These are phyloP conservation scores for Sussaba pulchella DNA, from an alignment of 2,888 invertebrate genomes.

Conservation along the genomic window DNA sequence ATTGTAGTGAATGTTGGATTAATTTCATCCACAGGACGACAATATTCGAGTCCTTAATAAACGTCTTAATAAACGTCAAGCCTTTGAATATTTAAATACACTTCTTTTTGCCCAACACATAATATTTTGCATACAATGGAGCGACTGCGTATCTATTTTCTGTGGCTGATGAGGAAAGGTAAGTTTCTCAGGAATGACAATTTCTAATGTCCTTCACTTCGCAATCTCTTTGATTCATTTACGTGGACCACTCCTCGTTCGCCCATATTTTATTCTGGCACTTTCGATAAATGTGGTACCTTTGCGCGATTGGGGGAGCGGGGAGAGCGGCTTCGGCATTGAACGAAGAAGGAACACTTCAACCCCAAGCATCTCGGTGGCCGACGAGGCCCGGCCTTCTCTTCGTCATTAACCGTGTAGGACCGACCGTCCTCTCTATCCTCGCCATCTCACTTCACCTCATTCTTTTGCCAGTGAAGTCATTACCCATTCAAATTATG, in stretches of 20 bases:
- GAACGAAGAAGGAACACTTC: conserved; percentile 56
- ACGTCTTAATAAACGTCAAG: too few relatives aligned
- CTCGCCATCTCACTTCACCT: conserved; percentile 23
- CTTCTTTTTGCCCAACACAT: too few relatives aligned
- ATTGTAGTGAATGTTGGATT: too few relatives aligned
- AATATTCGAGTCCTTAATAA: too few relatives aligned
- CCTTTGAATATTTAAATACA: too few relatives aligned
- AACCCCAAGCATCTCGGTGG: conserved; percentile 57
- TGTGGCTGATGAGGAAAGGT: too few relatives aligned
- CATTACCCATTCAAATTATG: conserved; percentile 81
- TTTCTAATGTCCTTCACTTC: conserved; percentile 1
- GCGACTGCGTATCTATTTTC: too few relatives aligned
- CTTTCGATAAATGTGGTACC: conserved; percentile 35
- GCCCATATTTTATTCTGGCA: conserved; percentile 34
- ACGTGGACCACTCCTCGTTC: conserved; percentile 5
- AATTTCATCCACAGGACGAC: too few relatives aligned
- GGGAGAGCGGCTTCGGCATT: conserved; percentile 41
- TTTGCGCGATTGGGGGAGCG: conserved; percentile 33
- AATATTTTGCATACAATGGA: too few relatives aligned
- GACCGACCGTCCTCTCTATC: conserved; percentile 51
- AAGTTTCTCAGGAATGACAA: conserved; percentile 22
- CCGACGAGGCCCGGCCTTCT: conserved; percentile 51
- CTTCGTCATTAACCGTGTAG: conserved; percentile 64
- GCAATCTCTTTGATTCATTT: not conserved
- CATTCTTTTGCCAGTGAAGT: conserved; percentile 71